Evolutionary conservation across 2,797 vertebrate genomes (phyloP), one percentile per base, ranked within the genome.

Genomic region (Crax fasciolata): DNA sequence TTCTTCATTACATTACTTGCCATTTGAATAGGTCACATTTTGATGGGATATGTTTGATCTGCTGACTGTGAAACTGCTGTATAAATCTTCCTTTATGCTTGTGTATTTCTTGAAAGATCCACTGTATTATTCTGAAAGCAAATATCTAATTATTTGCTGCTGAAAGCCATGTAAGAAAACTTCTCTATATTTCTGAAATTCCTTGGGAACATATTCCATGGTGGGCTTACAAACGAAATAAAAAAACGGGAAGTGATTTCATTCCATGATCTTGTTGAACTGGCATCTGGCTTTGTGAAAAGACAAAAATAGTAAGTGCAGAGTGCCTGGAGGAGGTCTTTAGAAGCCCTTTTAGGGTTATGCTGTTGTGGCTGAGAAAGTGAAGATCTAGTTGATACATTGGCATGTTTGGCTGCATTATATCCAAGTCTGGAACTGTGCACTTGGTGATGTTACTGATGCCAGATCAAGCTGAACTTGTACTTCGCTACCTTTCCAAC

Each of bases 11-110:
- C 82, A 75, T 90, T 71, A 41, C 77, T 94, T 96, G 90, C 84
- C 55, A 68, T 95, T 96, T 94, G 96, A 95, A 95, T 95, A 97
- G 96, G 97, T 96, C 96, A 97, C 48, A 59, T 89, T 96, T 95
- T 82, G 91, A 87, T 89, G 89, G 92, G 48, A 35, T 28, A 25
- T 63, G 19, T 92, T 94, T 94, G 82, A 93, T 95, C 92, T 92
- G 43, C 79, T 87, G 74, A 87, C 30, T 75, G 28, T 70, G 65
- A 87, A 94, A 87, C 84, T 72, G 23, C 84, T 84, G 46, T 79
- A 49, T 61, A 68, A 89, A 61, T 76, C 48, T 70, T 85, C 35
- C 55, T 73, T 90, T 85, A 78, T 80, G 54, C 76, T 94, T 92
- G 73, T 24, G 44, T 32, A 49, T 74, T 92, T 87, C 84, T 92